Evolutionary conservation across 2,797 vertebrate species (phyloP).

Genomic region (Ctenosaura bakeri): DNA sequence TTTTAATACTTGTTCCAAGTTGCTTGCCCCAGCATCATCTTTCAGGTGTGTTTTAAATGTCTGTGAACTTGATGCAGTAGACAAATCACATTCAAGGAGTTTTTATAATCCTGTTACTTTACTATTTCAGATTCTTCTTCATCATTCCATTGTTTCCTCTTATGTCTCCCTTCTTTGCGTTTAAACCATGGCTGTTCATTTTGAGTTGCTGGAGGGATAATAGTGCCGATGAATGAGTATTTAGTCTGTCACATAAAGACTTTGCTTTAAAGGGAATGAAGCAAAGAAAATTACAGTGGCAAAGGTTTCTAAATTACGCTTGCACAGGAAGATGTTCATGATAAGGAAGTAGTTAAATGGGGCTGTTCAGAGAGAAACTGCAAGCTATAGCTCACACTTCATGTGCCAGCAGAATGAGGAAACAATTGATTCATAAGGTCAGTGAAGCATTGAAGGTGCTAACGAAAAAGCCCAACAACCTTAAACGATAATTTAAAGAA

Average conservation of each 20-base stretch:
- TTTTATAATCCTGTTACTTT: background rate
- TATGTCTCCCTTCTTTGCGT: slow-evolving; percentile 26
- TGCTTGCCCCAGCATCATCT: background rate
- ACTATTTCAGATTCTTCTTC: background rate
- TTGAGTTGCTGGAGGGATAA: slow-evolving; percentile 69
- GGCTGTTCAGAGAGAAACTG: slow-evolving; percentile 74
- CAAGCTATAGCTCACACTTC: slow-evolving; percentile 63
- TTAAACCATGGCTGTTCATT: slow-evolving; percentile 56
- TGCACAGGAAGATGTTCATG: slow-evolving; percentile 67
- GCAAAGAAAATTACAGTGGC: slow-evolving; percentile 73
- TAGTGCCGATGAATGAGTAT: slow-evolving; percentile 70
- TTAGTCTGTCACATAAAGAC: slow-evolving; percentile 64
- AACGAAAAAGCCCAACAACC: slow-evolving; percentile 49
- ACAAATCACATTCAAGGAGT: background rate
- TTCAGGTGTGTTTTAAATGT: slow-evolving; percentile 5
- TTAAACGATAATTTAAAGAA: slow-evolving; percentile 14
- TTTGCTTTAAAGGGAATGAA: slow-evolving; percentile 68
- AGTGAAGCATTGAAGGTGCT: slow-evolving; percentile 51
- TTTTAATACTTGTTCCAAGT: background rate
- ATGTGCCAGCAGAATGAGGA: slow-evolving; percentile 74
- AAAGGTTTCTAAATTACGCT: slow-evolving; percentile 78
- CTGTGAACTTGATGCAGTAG: background rate
- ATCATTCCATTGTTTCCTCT: slow-evolving; percentile 56
- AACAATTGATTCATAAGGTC: slow-evolving; percentile 74
- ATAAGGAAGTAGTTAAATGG: slow-evolving; percentile 83